These are phyloP conservation scores for Lepidocolaptes lacrymiger DNA, from an alignment of 2,797 vertebrate genomes.

Conservation along the genomic window DNA sequence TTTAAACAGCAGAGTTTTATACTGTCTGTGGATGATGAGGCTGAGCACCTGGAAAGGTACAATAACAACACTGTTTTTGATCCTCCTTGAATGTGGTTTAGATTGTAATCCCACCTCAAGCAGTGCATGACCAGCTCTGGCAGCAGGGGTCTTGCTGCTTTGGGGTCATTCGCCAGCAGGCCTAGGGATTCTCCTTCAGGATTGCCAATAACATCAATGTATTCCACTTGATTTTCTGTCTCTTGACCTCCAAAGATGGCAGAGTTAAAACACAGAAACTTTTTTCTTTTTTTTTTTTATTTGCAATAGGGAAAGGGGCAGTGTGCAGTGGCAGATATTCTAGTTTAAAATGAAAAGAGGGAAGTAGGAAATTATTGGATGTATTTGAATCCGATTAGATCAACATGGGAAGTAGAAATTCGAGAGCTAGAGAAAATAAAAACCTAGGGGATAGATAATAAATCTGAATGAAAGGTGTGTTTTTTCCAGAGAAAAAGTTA, in stretches of 20 bases:
- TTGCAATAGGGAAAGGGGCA: background rate
- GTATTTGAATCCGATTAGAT: background rate
- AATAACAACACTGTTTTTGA: background rate
- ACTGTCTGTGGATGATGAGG: background rate
- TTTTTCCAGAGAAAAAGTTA: background rate
- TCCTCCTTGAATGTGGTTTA: background rate
- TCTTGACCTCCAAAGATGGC: background rate
- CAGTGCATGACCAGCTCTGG: accelerated
- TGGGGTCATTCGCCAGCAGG: background rate
- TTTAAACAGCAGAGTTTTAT: background rate
- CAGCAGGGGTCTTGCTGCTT: background rate
- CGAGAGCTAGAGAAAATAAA: background rate
- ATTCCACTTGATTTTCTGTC: background rate
- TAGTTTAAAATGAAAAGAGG: background rate
- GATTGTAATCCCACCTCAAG: background rate
- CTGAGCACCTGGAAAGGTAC: background rate
- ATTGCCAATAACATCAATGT: background rate
- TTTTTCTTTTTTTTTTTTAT: background rate
- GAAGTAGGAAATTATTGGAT: background rate
- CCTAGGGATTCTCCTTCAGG: background rate
- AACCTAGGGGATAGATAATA: background rate
- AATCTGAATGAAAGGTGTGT: background rate
- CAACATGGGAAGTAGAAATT: background rate
- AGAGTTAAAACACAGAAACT: background rate
- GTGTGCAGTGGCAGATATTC: background rate